A percentile compares a stretch with the other conserved stretches of the same genome.
These are phyloP conservation scores for Xylocopa sonorina DNA, from an alignment of 1,140 invertebrate genomes.

Conservation along the genomic window DNA sequence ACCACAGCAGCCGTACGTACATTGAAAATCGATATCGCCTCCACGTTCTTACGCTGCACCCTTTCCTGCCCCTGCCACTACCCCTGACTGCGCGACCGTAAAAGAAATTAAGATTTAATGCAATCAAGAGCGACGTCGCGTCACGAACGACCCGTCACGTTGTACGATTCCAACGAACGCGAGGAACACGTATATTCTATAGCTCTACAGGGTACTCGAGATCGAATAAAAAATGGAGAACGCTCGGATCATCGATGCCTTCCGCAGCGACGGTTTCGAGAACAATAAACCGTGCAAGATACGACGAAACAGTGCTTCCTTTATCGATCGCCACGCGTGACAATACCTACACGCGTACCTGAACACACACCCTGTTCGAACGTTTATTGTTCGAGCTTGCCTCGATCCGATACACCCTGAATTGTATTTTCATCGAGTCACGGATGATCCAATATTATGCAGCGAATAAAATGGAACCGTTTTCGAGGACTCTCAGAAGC, in stretches of 20 bases:
- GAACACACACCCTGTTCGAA: background rate
- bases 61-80: no score
- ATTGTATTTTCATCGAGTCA: no score
- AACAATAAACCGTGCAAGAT: background rate
- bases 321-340: slow-evolving; percentile 1
- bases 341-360: background rate
- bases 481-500: no score
- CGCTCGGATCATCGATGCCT: no score
- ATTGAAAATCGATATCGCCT: slow-evolving; percentile 32
- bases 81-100: background rate
- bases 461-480: no score
- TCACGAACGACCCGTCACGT: no score
- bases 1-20: background rate
- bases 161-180: background rate
- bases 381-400: background rate
- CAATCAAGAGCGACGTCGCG: background rate
- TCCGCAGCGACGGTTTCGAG: background rate
- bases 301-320: background rate
- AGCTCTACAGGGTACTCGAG: no score
- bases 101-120: slow-evolving; percentile 33
- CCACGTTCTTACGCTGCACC: background rate
- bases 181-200: background rate
- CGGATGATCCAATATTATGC: no score
- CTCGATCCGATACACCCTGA: no score
- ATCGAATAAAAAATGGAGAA: background rate